Evolutionary conservation across 2,113 vertebrate genomes (phyloP), one percentile per base, ranked within the genome.

Genomic region (Ailuropoda melanoleuca): DNA sequence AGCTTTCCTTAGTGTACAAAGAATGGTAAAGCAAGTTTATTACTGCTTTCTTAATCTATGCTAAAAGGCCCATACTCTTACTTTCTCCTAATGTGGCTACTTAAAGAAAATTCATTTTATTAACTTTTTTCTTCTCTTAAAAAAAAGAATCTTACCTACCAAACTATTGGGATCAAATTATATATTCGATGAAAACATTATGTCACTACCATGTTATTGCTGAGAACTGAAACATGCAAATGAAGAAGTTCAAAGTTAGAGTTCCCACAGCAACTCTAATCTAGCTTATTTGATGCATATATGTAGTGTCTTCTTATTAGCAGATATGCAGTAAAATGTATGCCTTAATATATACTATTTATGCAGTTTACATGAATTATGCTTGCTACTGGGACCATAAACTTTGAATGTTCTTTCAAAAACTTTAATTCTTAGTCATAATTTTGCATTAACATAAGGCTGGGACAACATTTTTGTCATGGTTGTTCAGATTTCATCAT

Each of bases 61-160:
- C 31, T 68, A 60, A 93, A 66, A 84, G 64, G n/a, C 15, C 23
- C 50, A 74, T 1, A n/a, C 13, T 24, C 26, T 24, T 70, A 46
- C 17, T 14, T 13, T 87, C 64, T 82, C 46, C n/a, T 66, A 84
- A 53, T 37, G 23, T 46, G 18, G 58, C 3, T 62, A 75, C 58
- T 72, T 80, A 56, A 93, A 78, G 48, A 62, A 29, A 31, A 78
- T 34, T 43, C 10, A 85, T 94, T 94, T 94, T 74, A 95, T n/a
- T 39, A 78, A 77, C 10, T 70, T 93, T 92, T 88, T 82, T 58
- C 34, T 90, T 80, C 37, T 78, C 66, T 64, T 39, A 50, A 75
- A 90, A 60, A 80, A 87, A 34, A 37, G n/a, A 43, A 43, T 37
- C 29, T 55, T 78, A 19, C 39, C 64, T 43, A 88, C 58, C 31